Conservation (phyloP, 2,113 vertebrate species). For the Datnioides undecimradiatus region DNA sequence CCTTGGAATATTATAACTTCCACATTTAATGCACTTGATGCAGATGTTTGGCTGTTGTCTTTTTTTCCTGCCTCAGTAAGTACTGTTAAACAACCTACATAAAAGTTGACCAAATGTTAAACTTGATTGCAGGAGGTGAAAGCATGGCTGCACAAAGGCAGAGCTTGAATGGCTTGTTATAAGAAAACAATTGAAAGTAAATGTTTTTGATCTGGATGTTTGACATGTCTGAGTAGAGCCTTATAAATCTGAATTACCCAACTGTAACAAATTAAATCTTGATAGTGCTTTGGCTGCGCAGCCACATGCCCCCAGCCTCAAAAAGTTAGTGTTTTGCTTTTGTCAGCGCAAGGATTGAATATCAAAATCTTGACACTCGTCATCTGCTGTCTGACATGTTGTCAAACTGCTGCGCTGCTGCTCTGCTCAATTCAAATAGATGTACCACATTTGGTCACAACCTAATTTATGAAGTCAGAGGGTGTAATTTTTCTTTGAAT, state of each 20-base stretch:
- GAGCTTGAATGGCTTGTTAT: not conserved
- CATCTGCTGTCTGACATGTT: not conserved
- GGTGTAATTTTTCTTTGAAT: not conserved
- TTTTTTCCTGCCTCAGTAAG: not conserved
- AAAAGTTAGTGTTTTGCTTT: not conserved
- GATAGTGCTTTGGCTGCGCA: not conserved
- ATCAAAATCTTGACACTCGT: too few species aligned
- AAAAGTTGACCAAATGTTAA: not conserved
- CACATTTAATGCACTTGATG: not conserved
- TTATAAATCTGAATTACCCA: too few species aligned
- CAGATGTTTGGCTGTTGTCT: not conserved
- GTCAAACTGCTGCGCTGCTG: not conserved
- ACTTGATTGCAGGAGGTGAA: not conserved
- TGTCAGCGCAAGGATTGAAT: too few species aligned
- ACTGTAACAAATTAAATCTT: not conserved
- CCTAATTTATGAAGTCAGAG: not conserved
- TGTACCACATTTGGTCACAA: not conserved
- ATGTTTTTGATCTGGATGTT: not conserved
- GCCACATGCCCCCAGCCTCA: too few species aligned
- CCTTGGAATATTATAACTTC: not conserved
- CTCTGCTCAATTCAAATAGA: not conserved
- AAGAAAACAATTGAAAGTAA: not conserved
- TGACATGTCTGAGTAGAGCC: not conserved
- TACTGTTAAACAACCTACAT: too few species aligned
- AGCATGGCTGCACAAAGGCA: not conserved